phyloP scores from a whole-genome alignment of 2,888 invertebrate genomes.

The Ditula angustiorana region DNA sequence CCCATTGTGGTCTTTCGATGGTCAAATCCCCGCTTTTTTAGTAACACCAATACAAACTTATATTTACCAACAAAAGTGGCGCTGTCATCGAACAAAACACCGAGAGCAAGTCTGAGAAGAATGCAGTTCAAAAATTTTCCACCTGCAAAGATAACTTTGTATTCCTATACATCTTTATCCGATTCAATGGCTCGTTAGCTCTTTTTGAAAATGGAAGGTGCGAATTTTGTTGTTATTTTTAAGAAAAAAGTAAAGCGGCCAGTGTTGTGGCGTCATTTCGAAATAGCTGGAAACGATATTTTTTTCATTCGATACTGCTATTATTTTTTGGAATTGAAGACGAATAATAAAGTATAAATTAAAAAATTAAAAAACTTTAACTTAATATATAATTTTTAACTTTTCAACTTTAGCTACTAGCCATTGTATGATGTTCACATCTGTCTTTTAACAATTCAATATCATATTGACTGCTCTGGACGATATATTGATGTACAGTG shows the following conservation, averaged over 20 bases:
- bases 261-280: slow-evolving; percentile 41
- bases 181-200: slow-evolving; percentile 77
- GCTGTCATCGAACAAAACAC: not conserved
- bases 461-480: no score
- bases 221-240: slow-evolving; percentile 52
- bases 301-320: not conserved
- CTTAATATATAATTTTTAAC: no score
- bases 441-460: no score
- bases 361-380: no score
- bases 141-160: slow-evolving; percentile 43
- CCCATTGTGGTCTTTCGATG: slow-evolving; percentile 60
- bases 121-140: slow-evolving; percentile 2
- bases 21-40: slow-evolving; percentile 24
- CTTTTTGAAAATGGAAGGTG: slow-evolving; percentile 55
- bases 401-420: no score
- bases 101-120: not conserved
- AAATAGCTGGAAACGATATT: slow-evolving; percentile 7
- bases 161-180: slow-evolving; percentile 79
- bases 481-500: no score
- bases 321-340: not conserved
- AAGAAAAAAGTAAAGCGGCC: slow-evolving; percentile 37
- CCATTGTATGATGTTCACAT: no score
- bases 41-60: slow-evolving; percentile 18
- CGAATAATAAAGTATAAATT: not conserved
- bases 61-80: not conserved